Percentiles rank a stretch among this genome's conserved stretches.
phyloP scores from a whole-genome alignment of 2,113 vertebrate genomes.

The Cololabis saira region DNA sequence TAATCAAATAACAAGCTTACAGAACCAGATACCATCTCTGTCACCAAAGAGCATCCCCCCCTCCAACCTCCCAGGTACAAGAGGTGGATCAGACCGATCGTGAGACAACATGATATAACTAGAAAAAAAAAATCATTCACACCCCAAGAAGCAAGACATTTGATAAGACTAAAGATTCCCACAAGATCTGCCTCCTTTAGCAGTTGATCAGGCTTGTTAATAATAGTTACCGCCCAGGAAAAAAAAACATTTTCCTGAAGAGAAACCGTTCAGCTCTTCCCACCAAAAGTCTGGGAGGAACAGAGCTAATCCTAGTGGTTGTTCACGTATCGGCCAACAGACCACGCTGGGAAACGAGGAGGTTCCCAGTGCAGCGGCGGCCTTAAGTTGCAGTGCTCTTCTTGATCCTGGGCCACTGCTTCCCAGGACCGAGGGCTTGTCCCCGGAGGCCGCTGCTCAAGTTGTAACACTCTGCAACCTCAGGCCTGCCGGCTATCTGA shows the following conservation, averaged over 20 bases:
- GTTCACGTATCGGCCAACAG: conserved; percentile 59
- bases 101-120: conserved; percentile 62
- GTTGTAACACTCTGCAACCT: conserved; percentile 40
- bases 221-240: conserved; percentile 66
- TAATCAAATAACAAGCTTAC: conserved; percentile 66
- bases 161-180: conserved; percentile 71
- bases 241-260: conserved; percentile 63
- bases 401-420: conserved; percentile 69
- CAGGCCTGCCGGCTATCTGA: conserved; percentile 42
- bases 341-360: conserved; percentile 64
- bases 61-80: conserved; percentile 36
- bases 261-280: conserved; percentile 73
- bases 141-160: conserved; percentile 50
- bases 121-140: conserved; percentile 44
- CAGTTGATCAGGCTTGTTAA: conserved; percentile 62
- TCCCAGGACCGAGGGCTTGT: conserved; percentile 78
- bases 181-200: conserved; percentile 64
- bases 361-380: conserved; percentile 56
- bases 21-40: conserved; percentile 71
- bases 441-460: conserved; percentile 61
- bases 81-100: conserved; percentile 57
- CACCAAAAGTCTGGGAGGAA: conserved; percentile 71
- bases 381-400: conserved; percentile 51
- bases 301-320: conserved; percentile 37
- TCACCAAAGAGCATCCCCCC: conserved; percentile 29